Evolutionary conservation across 30 jellyfish, hydroid and myxozoan genomes (phyloP).

Genomic region (Euphysa ruthae): DNA sequence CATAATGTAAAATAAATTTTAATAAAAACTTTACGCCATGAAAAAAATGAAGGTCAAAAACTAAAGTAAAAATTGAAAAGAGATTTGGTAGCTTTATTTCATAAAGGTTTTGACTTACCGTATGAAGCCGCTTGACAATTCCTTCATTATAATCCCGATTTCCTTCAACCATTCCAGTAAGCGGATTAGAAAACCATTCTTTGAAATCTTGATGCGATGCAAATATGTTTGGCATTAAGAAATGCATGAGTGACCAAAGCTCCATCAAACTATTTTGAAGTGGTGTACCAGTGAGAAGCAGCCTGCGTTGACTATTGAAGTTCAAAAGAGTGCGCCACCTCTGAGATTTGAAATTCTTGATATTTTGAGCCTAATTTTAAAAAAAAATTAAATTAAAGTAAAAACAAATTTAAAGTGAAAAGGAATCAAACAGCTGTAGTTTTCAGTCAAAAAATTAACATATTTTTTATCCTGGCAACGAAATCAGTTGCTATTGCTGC

Average conservation of each 20-base stretch:
- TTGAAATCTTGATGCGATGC: slow-evolving; percentile 92
- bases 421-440: too few species aligned
- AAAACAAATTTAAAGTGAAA: neutral
- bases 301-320: slow-evolving; percentile 88
- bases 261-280: slow-evolving; percentile 92
- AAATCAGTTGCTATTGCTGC: too few species aligned
- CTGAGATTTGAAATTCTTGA: slow-evolving; percentile 90
- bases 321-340: slow-evolving; percentile 89
- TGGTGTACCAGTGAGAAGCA: slow-evolving; percentile 94
- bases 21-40: too few species aligned
- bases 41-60: too few species aligned
- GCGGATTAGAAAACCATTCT: slow-evolving; percentile 97
- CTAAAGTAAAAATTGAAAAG: too few species aligned
- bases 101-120: slow-evolving; percentile 49
- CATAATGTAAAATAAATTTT: too few species aligned
- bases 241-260: slow-evolving; percentile 96
- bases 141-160: slow-evolving; percentile 87
- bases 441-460: too few species aligned
- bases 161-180: slow-evolving; percentile 98
- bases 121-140: slow-evolving; percentile 68
- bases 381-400: neutral
- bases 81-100: too few species aligned
- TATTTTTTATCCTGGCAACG: too few species aligned
- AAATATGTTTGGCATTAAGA: slow-evolving; percentile 87
- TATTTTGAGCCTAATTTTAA: slow-evolving; percentile 78